A percentile compares a stretch with the other conserved stretches of the same genome.
Evolutionary conservation across 2,113 vertebrate genomes (phyloP).

Genomic region (Atrichornis clamosus): DNA sequence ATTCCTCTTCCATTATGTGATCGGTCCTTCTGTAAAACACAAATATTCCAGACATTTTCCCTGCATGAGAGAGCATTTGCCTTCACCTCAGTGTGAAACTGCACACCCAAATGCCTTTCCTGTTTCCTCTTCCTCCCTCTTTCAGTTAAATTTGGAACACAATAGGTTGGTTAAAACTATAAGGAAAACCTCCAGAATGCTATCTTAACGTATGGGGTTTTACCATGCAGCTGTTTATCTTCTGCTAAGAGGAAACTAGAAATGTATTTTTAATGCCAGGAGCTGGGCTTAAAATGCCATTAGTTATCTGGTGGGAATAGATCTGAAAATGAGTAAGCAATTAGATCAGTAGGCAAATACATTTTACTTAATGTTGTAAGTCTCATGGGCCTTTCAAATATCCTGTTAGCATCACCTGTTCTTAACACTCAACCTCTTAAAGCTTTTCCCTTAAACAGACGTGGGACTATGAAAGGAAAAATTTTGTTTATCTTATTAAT

Average conservation of each 20-base stretch:
- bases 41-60: neutral
- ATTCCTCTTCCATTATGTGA: neutral
- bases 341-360: constrained; percentile 52
- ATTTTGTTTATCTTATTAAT: neutral
- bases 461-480: neutral
- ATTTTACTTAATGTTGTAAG: constrained; percentile 25
- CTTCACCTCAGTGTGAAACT: neutral
- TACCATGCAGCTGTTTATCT: constrained; percentile 33
- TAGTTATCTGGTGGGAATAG: constrained; percentile 57
- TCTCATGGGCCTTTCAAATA: constrained; percentile 39
- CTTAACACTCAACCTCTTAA: constrained; percentile 59
- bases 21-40: neutral
- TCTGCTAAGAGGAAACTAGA: constrained; percentile 30
- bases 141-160: constrained; percentile 31
- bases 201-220: neutral
- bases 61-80: neutral
- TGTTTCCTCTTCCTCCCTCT: constrained; percentile 14
- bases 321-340: constrained; percentile 62
- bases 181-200: constrained; percentile 1
- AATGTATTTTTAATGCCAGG: constrained; percentile 63
- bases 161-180: constrained; percentile 13
- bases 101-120: neutral
- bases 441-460: constrained; percentile 37
- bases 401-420: constrained; percentile 70
- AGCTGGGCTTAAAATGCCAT: constrained; percentile 51